phyloP scores from a whole-genome alignment of 1,140 invertebrate genomes.

The Drosophila neocordata region DNA sequence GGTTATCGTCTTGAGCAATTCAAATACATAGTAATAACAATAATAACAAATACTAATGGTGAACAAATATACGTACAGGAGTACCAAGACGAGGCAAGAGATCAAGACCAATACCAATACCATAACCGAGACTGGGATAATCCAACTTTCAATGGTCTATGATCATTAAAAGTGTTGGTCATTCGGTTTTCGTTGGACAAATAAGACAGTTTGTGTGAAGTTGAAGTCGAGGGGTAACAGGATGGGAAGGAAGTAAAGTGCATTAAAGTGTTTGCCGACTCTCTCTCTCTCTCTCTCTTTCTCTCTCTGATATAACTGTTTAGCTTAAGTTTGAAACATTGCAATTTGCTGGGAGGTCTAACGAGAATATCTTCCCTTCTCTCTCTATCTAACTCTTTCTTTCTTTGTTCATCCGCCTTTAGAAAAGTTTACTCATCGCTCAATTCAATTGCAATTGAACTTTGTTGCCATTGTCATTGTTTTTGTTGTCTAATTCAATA shows the following conservation, averaged over 20 bases:
- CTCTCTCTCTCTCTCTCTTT: not conserved
- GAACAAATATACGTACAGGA: conserved; percentile 63
- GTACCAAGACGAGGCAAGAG: not conserved
- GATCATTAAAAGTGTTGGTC: conserved; percentile 73
- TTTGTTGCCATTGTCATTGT: conserved; percentile 33
- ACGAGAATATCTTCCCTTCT: not conserved
- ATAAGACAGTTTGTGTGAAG: conserved; percentile 7
- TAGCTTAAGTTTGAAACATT: conserved; percentile 23
- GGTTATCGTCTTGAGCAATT: conserved; percentile 76
- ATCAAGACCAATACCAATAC: not conserved
- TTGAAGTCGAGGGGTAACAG: not conserved
- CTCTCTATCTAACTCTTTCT: not conserved
- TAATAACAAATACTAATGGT: conserved; percentile 82
- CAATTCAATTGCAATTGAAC: conserved; percentile 27
- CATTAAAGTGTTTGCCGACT: conserved; percentile 15
- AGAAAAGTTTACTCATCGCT: conserved; percentile 2
- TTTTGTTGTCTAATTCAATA: conserved; percentile 15
- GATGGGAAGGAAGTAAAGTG: not conserved
- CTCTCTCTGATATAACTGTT: conserved; percentile 34
- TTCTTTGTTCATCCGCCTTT: not conserved
- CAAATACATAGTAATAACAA: conserved; percentile 82
- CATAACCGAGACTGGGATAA: conserved; percentile 25
- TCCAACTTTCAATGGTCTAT: conserved; percentile 36
- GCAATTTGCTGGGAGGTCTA: conserved; percentile 30
- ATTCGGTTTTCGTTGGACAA: conserved; percentile 46